Evolutionary conservation across 1,140 invertebrate genomes (phyloP).

Genomic region (Platyura marginata): DNA sequence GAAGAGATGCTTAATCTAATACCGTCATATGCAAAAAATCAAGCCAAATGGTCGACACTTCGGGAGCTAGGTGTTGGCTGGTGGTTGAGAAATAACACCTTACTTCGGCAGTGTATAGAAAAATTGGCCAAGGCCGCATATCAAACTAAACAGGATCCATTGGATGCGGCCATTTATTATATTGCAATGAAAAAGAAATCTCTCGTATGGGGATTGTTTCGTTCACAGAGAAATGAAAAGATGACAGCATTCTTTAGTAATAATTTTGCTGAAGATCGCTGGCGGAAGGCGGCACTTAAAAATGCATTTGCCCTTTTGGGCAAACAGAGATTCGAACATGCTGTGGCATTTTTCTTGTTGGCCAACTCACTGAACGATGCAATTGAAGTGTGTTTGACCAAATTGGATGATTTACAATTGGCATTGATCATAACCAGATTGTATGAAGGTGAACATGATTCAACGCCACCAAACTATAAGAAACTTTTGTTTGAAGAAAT

Average conservation of each 20-base stretch:
- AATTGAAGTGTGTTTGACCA: slow-evolving; percentile 74
- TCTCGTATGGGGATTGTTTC: slow-evolving; percentile 87
- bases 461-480: slow-evolving; percentile 50
- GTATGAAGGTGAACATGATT: slow-evolving; percentile 67
- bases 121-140: slow-evolving; percentile 85
- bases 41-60: slow-evolving; percentile 78
- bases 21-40: slow-evolving; percentile 68
- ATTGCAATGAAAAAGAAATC: slow-evolving; percentile 98
- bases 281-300: slow-evolving; percentile 92
- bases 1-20: slow-evolving; percentile 85
- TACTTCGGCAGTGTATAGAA: slow-evolving; percentile 75
- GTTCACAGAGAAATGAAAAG: slow-evolving; percentile 69
- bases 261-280: slow-evolving; percentile 82
- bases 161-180: slow-evolving; percentile 96
- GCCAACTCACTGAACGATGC: slow-evolving; percentile 88
- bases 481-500: slow-evolving; percentile 63
- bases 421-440: slow-evolving; percentile 86
- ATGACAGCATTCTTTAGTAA: slow-evolving; percentile 94
- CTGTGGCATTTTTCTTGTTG: slow-evolving; percentile 89
- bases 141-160: slow-evolving; percentile 76
- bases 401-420: slow-evolving; percentile 88
- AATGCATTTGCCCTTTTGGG: slow-evolving; percentile 93
- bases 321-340: slow-evolving; percentile 85
- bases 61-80: slow-evolving; percentile 87
- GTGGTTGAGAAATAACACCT: slow-evolving; percentile 82